Evolutionary conservation across 2,888 invertebrate species (phyloP), one percentile per base, ranked within the genome.

Genomic region (Drosophila longiperda): DNA sequence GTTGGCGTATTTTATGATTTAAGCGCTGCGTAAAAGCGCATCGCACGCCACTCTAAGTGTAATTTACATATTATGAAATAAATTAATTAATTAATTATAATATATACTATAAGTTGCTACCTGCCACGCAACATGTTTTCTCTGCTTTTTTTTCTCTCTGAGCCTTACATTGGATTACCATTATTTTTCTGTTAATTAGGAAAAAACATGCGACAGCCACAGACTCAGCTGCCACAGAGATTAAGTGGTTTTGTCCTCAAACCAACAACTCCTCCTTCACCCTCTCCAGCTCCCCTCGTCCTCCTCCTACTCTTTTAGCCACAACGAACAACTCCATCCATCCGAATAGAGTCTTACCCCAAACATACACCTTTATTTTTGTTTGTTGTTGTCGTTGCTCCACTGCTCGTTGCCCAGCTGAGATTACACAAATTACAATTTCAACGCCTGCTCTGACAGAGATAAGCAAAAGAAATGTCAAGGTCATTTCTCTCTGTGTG

Each of bases 381-480:
- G 29, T 29, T 29, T 29, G 29, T 29, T 29, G 29, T 57, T 71
- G 68, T 72, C 64, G 60, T 62, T 20, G 38, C 32, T 20, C 7
- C 38, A n/a, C 60, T 71, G 66, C 53, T 57, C 62, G 50, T 75
- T 76, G 79, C 75, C 83, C 77, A 79, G 75, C 82, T 76, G 80
- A 82, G 84, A 87, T 88, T 86, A 84, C 70, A 84, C 88, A 87
- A 87, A 87, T 88, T 83, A 86, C 88, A 87, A 84, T 89, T 86
- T 89, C 86, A 83, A 81, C 89, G 87, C 82, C 89, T 90, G 90
- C 78, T 75, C 73, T 76, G 76, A 80, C 81, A 75, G 76, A 80
- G 89, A 90, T 90, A 90, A 86, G 87, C 82, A 79, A 80, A 89
- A 90, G 80, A 89, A 87, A 90, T 89, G 86, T 86, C 87, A 90